A percentile compares a stretch with the other conserved stretches of the same genome.
These are phyloP conservation scores for Remorina albescens DNA, from an alignment of 2,797 vertebrate species.

Conservation along the genomic window DNA sequence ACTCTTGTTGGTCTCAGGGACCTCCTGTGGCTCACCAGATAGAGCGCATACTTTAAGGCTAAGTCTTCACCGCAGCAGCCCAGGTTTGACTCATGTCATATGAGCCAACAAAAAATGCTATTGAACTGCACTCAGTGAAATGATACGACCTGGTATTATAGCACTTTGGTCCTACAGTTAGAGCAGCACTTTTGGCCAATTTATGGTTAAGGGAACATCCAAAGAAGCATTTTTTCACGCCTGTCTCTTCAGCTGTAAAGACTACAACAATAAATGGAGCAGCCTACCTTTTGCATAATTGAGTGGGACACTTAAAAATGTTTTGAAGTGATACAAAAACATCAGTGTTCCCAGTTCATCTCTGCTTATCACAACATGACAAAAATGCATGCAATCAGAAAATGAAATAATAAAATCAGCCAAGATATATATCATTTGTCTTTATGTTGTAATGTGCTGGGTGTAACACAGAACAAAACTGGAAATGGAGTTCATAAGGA, in stretches of 20 bases:
- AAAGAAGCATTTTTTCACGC: not conserved
- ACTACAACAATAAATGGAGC: not conserved
- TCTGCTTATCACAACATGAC: not conserved
- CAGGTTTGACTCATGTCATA: too few relatives aligned
- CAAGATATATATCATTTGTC: constrained; percentile 32
- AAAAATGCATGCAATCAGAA: not conserved
- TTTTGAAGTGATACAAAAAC: not conserved
- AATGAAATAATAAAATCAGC: constrained; percentile 7
- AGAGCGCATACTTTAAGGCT: too few relatives aligned
- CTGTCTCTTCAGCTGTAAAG: too few relatives aligned
- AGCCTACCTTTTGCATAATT: not conserved
- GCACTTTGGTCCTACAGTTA: not conserved
- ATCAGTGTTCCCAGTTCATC: not conserved
- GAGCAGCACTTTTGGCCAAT: not conserved
- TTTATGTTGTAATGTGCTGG: constrained; percentile 64
- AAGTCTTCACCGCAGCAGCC: too few relatives aligned
- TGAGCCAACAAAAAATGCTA: not conserved
- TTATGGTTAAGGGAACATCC: not conserved
- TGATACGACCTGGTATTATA: not conserved
- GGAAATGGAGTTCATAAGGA: constrained; percentile 34
- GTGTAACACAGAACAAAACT: constrained; percentile 34
- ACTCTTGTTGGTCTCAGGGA: not conserved
- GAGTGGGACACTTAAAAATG: not conserved
- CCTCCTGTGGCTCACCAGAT: too few relatives aligned
- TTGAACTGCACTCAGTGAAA: not conserved